phyloP scores from a whole-genome alignment of 2,113 vertebrate species.

The Cryptoleucopteryx plumbea region DNA sequence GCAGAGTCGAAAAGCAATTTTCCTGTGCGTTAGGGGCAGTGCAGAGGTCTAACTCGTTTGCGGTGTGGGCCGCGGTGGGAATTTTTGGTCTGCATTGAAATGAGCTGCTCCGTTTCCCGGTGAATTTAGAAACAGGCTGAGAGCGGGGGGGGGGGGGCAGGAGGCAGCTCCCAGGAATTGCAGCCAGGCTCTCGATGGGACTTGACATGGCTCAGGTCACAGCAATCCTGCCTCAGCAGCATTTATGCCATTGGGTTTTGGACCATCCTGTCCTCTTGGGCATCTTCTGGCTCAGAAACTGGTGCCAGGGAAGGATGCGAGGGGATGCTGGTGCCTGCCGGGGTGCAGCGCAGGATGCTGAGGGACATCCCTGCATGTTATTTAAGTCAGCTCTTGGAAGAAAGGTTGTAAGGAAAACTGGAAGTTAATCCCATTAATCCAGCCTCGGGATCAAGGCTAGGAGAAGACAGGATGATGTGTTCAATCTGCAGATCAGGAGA shows the following conservation, averaged over 20 bases:
- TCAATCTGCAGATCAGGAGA: neutral
- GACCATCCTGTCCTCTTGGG: neutral
- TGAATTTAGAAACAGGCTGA: neutral
- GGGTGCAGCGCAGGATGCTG: neutral
- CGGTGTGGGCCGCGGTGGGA: neutral
- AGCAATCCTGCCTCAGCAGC: neutral
- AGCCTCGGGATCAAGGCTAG: neutral
- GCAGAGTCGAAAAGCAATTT: neutral
- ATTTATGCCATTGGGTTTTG: neutral
- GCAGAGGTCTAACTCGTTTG: neutral
- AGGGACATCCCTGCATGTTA: rapidly evolving
- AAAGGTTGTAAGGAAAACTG: neutral
- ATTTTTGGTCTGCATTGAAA: neutral
- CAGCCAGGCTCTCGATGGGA: neutral
- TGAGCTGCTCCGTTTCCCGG: neutral
- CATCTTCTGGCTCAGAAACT: neutral
- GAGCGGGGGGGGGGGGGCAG: too few species aligned
- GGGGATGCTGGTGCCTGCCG: rapidly evolving
- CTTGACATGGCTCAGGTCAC: neutral
- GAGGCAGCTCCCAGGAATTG: neutral
- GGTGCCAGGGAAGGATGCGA: neutral
- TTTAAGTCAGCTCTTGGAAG: neutral
- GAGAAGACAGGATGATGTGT: neutral
- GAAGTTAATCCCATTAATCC: neutral
- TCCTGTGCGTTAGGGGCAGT: rapidly evolving